Percentiles rank a stretch among this genome's conserved stretches.
phyloP scores from a whole-genome alignment of 1,140 invertebrate species.

The Drosophila sucinea region DNA sequence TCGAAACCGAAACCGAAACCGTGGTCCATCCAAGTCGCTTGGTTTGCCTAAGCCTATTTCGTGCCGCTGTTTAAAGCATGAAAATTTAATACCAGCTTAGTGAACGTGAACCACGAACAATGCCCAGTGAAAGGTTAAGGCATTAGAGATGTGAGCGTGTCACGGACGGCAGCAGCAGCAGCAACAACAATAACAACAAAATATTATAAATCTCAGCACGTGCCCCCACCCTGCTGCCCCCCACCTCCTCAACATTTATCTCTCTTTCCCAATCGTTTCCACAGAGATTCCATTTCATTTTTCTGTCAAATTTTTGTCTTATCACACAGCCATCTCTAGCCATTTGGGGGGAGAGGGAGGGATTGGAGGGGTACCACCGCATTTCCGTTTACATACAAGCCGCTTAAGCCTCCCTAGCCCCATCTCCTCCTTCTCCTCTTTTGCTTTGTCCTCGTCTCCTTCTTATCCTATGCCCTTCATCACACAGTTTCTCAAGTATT shows the following conservation, averaged over 20 bases:
- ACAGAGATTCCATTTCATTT: background rate
- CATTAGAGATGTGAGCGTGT: conserved; percentile 22
- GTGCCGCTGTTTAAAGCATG: conserved; percentile 77
- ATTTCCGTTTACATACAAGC: conserved; percentile 66
- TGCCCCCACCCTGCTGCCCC: background rate
- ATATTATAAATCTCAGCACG: background rate
- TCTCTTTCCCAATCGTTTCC: background rate
- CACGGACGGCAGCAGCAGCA: background rate
- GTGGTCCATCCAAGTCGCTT: background rate
- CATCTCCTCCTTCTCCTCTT: background rate
- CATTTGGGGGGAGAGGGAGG: background rate
- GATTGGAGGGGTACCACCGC: conserved; percentile 35
- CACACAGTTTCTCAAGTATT: conserved; percentile 57
- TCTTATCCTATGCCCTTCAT: conserved; percentile 2
- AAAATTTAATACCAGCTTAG: conserved; percentile 80
- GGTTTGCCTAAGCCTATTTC: conserved; percentile 67
- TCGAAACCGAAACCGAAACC: conserved; percentile 36
- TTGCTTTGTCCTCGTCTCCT: conserved; percentile 1
- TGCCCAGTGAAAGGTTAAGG: conserved; percentile 46
- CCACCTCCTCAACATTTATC: background rate
- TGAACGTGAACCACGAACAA: conserved; percentile 35
- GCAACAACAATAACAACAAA: background rate
- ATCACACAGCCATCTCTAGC: conserved; percentile 10
- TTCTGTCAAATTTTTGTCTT: conserved; percentile 6
- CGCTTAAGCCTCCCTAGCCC: conserved; percentile 34